phyloP scores from a whole-genome alignment of 2,113 vertebrate species.

The Paratilapia polleni region DNA sequence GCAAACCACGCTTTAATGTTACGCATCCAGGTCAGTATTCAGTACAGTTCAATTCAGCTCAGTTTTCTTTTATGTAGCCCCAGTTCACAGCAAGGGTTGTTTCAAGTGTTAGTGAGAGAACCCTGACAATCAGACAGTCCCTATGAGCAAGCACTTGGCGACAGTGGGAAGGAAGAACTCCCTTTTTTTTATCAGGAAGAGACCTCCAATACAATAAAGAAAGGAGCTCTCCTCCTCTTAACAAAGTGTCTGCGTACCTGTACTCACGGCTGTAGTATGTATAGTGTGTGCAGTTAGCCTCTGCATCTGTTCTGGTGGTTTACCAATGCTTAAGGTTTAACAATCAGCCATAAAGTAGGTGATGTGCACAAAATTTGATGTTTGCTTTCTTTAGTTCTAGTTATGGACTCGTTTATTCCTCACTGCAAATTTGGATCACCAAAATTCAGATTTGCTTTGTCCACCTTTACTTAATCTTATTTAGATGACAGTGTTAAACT shows the following conservation, averaged over 20 bases:
- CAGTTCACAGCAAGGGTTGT: neutral
- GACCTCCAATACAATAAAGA: neutral
- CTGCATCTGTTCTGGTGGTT: neutral
- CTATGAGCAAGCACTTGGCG: neutral
- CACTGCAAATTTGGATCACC: neutral
- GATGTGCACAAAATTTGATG: neutral
- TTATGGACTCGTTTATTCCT: neutral
- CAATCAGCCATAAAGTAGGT: neutral
- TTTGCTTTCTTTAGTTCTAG: neutral
- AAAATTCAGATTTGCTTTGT: neutral
- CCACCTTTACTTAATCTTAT: neutral
- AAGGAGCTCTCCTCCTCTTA: neutral
- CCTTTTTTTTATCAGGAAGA: neutral
- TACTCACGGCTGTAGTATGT: neutral
- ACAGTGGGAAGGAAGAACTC: neutral
- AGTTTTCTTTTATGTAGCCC: neutral
- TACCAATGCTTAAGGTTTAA: neutral
- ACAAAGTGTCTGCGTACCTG: neutral
- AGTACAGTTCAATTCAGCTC: neutral
- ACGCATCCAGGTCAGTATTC: slow-evolving; percentile 79
- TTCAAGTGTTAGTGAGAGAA: neutral
- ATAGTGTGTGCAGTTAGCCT: neutral
- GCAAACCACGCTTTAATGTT: slow-evolving; percentile 88
- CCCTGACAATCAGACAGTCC: neutral
- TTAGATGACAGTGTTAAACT: neutral